Evolutionary conservation across 2,797 vertebrate species (phyloP).

Genomic region (Halcyon smyrnensis): DNA sequence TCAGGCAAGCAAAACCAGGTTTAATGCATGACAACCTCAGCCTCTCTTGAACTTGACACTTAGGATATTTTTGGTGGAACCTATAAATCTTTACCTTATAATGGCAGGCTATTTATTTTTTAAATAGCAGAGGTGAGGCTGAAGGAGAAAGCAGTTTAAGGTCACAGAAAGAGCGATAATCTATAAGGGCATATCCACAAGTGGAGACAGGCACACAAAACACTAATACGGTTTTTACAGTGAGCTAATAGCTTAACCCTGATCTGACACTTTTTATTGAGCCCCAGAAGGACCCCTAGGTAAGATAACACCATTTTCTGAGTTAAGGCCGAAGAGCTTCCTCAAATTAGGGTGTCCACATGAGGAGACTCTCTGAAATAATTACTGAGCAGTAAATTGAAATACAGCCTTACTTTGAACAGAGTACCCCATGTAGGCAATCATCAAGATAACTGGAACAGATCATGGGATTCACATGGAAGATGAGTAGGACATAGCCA

Average conservation of each 20-base stretch:
- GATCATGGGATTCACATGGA: not conserved
- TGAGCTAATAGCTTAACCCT: not conserved
- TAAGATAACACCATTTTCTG: not conserved
- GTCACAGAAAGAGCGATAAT: not conserved
- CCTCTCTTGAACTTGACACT: slow-evolving; percentile 13
- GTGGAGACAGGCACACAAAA: not conserved
- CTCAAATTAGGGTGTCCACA: not conserved
- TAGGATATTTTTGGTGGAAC: not conserved
- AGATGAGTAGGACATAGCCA: not conserved
- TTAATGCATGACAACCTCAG: not conserved
- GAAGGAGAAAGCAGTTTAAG: slow-evolving; percentile 2
- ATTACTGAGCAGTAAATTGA: not conserved
- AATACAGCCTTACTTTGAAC: not conserved
- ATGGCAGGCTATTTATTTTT: slow-evolving; percentile 20
- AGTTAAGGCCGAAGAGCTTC: not conserved
- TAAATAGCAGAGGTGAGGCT: not conserved
- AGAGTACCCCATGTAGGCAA: not conserved
- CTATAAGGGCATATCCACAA: not conserved
- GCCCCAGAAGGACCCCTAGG: not conserved
- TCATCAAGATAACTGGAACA: not conserved
- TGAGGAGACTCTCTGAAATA: not conserved
- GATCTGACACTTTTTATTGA: not conserved
- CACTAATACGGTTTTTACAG: not conserved
- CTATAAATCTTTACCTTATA: slow-evolving; percentile 19
- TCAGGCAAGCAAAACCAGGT: not conserved